A percentile compares a stretch with the other conserved stretches of the same genome.
Conservation (phyloP, 92 coral and sea anemone species). For the Ricordea florida region DNA sequence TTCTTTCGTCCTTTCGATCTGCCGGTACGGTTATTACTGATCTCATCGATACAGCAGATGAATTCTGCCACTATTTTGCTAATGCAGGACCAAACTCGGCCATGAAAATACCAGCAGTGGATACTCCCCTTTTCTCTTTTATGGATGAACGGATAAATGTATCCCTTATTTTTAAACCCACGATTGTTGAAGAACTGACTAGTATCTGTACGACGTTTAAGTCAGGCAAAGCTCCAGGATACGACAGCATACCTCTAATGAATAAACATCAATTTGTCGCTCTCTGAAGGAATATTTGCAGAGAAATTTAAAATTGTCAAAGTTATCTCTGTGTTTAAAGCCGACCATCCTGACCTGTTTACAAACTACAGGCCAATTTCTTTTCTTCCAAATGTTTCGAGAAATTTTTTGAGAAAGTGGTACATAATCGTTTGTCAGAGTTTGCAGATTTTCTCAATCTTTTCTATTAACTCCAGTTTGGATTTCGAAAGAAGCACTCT, state of each 20-base stretch:
- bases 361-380: no score
- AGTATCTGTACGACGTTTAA: conserved; percentile 1
- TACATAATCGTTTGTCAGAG: no score
- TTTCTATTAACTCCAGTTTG: no score
- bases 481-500: no score
- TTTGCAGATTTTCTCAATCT: no score
- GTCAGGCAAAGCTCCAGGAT: conserved; percentile 27
- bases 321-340: no score
- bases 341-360: no score
- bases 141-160: not conserved
- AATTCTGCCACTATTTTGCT: conserved; percentile 50
- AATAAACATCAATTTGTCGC: no score
- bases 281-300: no score
- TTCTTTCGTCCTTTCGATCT: not conserved
- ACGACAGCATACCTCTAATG: conserved; percentile 34
- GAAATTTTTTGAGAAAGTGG: no score
- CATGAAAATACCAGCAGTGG: conserved; percentile 16
- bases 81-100: conserved; percentile 57
- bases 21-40: conserved; percentile 3
- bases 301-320: no score
- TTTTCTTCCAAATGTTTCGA: no score
- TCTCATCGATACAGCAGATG: conserved; percentile 21
- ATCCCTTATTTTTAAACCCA: conserved; percentile 4
- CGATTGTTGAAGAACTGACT: not conserved
- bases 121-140: not conserved